phyloP scores from a whole-genome alignment of 2,797 vertebrate genomes.

The Momotus momota region DNA sequence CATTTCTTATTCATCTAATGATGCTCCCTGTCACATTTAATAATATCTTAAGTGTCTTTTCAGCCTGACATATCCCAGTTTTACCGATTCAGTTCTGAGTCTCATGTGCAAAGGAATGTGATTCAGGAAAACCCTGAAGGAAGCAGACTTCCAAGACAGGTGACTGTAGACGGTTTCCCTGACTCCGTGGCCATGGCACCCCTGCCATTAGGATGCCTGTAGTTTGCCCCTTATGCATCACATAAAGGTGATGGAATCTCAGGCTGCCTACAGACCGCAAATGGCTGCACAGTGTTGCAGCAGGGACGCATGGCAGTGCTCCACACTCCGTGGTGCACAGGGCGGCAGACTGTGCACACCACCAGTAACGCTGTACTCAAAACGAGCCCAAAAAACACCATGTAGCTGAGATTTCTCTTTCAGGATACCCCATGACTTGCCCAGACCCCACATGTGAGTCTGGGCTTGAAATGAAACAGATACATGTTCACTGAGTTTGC shows the following conservation, averaged over 20 bases:
- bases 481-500: neutral
- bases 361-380: neutral
- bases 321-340: fast-evolving
- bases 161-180: neutral
- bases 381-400: fast-evolving
- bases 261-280: neutral
- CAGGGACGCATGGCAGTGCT: fast-evolving
- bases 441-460: neutral
- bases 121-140: neutral
- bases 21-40: neutral
- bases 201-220: neutral
- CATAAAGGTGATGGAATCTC: neutral
- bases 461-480: neutral
- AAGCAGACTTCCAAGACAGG: neutral
- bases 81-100: neutral
- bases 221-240: neutral
- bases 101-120: neutral
- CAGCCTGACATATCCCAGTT: neutral
- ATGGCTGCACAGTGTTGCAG: neutral
- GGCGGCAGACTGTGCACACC: neutral
- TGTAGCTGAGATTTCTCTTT: neutral
- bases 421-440: neutral
- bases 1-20: neutral
- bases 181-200: neutral
- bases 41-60: neutral